These are phyloP conservation scores for Hyposmocoma kahamanoa DNA, from an alignment of 1,140 invertebrate genomes.

Conservation along the genomic window DNA sequence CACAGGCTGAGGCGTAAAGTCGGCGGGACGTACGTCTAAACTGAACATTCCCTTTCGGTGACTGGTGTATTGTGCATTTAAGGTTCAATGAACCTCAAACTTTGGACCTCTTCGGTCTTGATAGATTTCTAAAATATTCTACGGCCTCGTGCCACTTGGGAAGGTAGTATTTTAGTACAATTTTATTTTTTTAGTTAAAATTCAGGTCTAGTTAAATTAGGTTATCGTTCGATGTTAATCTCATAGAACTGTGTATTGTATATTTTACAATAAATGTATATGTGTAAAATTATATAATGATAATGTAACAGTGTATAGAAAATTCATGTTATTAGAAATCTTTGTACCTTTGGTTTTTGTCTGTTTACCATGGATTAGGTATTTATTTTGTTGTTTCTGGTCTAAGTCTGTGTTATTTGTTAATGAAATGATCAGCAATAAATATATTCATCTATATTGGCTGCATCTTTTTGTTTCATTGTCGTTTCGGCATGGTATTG, in stretches of 20 bases:
- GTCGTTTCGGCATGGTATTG: too few species aligned
- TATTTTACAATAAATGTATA: conserved; percentile 51
- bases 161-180: conserved; percentile 62
- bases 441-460: conserved; percentile 56
- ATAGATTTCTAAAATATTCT: conserved; percentile 36
- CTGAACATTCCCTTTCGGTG: conserved; percentile 42
- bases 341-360: conserved; percentile 40
- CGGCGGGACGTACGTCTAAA: conserved; percentile 5
- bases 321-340: conserved; percentile 43
- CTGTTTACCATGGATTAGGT: conserved; percentile 60
- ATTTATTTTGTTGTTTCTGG: conserved; percentile 70
- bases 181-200: conserved; percentile 51
- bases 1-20: conserved; percentile 44
- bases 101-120: not conserved
- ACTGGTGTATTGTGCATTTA: conserved; percentile 41
- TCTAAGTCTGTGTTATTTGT: conserved; percentile 69
- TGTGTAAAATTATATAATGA: conserved; percentile 42
- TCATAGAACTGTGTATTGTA: conserved; percentile 39
- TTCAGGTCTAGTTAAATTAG: conserved; percentile 40
- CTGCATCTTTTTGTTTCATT: conserved; percentile 32
- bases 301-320: conserved; percentile 40
- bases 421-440: conserved; percentile 65
- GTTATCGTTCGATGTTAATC: conserved; percentile 30
- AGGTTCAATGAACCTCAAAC: conserved; percentile 7
- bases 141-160: conserved; percentile 26